These are phyloP conservation scores for Sprattus sprattus DNA, from an alignment of 2,113 vertebrate species.

Conservation along the genomic window DNA sequence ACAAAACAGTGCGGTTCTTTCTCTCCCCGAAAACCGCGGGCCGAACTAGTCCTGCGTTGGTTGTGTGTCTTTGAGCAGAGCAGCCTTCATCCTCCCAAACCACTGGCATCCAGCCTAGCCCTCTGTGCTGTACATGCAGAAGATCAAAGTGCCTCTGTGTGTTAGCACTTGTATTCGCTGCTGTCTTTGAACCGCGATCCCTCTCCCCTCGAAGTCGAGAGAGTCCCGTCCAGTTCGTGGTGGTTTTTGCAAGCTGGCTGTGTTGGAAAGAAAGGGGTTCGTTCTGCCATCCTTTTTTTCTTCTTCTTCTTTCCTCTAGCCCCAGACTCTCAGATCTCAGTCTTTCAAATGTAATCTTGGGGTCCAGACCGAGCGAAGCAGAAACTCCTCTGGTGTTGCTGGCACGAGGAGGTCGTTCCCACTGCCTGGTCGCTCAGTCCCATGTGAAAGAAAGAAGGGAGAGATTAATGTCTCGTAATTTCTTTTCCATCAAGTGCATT, in stretches of 20 bases:
- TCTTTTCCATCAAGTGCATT: conserved; percentile 13
- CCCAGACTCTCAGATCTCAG: neutral
- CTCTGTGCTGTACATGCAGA: conserved; percentile 8
- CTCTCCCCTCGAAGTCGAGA: conserved; percentile 1
- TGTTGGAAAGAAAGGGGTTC: neutral
- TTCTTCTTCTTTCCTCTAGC: neutral
- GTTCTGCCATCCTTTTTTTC: neutral
- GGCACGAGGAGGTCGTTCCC: neutral
- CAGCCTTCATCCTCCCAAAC: neutral
- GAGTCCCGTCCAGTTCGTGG: conserved; percentile 19
- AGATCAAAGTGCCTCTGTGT: conserved; percentile 35
- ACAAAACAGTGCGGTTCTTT: neutral
- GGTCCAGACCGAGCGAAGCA: neutral
- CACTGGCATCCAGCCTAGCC: neutral
- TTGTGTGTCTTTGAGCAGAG: neutral
- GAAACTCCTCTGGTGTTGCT: neutral
- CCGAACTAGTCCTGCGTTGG: neutral
- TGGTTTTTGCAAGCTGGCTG: conserved; percentile 12
- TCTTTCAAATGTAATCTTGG: neutral
- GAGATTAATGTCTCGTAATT: neutral
- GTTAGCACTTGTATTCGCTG: conserved; percentile 4
- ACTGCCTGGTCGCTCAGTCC: neutral
- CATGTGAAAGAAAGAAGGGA: neutral
- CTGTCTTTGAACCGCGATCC: conserved; percentile 36
- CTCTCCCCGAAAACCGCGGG: neutral